A percentile compares a stretch with the other conserved stretches of the same genome.
phyloP scores from a whole-genome alignment of 2,113 vertebrate species.

The Ceyx cyanopectus region DNA sequence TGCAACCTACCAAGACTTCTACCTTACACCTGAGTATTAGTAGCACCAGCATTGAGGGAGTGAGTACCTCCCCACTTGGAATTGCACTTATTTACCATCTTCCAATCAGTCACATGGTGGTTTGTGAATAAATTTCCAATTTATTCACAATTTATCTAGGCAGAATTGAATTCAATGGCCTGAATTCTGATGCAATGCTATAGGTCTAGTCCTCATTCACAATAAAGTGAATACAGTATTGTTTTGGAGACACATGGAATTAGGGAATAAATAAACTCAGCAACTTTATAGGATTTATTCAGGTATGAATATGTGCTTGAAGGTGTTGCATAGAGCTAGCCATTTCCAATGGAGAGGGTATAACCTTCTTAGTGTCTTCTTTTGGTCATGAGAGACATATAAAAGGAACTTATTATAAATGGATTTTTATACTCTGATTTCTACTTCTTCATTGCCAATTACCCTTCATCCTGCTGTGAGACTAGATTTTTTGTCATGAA shows the following conservation, averaged over 20 bases:
- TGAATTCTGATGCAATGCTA: background rate
- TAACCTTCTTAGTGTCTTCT: background rate
- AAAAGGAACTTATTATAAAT: background rate
- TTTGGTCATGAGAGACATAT: background rate
- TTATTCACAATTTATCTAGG: background rate
- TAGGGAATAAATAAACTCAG: background rate
- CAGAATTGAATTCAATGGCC: background rate
- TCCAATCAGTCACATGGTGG: background rate
- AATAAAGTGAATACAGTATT: background rate
- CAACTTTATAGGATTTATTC: background rate
- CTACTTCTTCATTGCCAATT: conserved; percentile 2
- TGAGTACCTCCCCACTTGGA: background rate
- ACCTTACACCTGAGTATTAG: background rate
- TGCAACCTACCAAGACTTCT: background rate
- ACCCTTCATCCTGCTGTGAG: background rate
- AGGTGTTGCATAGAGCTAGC: background rate
- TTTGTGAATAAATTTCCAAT: background rate
- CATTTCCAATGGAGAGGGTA: background rate
- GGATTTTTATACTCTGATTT: background rate
- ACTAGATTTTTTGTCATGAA: background rate
- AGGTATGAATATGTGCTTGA: background rate
- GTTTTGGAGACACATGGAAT: background rate
- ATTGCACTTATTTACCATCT: background rate
- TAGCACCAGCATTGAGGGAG: background rate
- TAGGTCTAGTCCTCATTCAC: background rate